Conservation (phyloP, 1,140 invertebrate species). For the Drosophila azteca region DNA sequence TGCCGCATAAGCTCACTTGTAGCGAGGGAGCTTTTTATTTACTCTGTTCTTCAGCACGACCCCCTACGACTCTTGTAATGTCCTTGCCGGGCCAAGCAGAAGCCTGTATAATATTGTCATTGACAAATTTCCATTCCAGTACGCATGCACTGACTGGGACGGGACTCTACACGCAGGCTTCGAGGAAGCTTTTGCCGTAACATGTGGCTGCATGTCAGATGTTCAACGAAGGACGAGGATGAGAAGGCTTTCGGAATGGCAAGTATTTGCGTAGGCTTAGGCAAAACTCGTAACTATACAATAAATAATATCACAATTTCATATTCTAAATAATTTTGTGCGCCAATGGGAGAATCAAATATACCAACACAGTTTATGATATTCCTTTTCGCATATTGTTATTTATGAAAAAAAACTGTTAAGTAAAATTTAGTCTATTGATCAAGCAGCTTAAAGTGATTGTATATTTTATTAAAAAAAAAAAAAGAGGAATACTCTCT, state of each 20-base stretch:
- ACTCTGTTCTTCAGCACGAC: not conserved
- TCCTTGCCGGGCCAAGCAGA: constrained; percentile 51
- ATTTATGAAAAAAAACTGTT: too few species aligned
- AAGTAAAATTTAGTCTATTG: too few species aligned
- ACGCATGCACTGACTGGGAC: constrained; percentile 60
- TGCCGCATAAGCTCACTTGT: constrained; percentile 4
- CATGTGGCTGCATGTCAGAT: constrained; percentile 67
- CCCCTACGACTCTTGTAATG: constrained; percentile 16
- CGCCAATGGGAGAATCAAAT: too few species aligned
- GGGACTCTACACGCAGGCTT: constrained; percentile 22
- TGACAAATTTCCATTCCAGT: constrained; percentile 56
- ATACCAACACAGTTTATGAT: too few species aligned
- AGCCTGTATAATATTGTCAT: constrained; percentile 47
- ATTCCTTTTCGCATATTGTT: too few species aligned
- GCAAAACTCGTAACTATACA: too few species aligned
- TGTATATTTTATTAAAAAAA: not conserved
- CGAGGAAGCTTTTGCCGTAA: constrained; percentile 26
- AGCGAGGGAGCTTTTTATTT: constrained; percentile 18
- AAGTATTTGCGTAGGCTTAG: not conserved
- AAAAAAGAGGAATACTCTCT: not conserved
- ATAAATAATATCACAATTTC: too few species aligned
- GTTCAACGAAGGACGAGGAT: constrained; percentile 29
- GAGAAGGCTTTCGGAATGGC: not conserved
- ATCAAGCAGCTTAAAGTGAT: too few species aligned
- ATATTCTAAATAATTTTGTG: too few species aligned